Conservation (phyloP, 2,113 vertebrate genomes). For the Hirundichthys speculiger region DNA sequence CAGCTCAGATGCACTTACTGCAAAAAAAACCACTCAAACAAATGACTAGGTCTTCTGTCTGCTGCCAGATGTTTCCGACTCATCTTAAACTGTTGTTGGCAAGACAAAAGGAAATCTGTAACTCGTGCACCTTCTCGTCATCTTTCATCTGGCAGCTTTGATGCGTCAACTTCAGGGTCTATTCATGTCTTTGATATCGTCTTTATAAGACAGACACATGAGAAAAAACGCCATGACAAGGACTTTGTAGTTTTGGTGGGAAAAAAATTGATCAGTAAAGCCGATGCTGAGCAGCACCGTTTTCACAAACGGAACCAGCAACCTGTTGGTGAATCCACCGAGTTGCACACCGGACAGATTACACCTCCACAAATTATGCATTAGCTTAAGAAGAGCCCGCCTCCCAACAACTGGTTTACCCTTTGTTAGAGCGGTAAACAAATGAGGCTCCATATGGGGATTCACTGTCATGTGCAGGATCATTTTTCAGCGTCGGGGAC, state of each 20-base stretch:
- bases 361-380: constrained; percentile 49
- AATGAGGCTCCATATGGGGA: constrained; percentile 49
- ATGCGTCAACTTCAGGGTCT: not conserved
- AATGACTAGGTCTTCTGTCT: not conserved
- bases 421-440: constrained; percentile 43
- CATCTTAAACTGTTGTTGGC: not conserved
- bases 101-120: not conserved
- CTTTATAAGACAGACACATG: not conserved
- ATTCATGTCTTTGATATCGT: not conserved
- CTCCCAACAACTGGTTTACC: constrained; percentile 18
- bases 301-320: constrained; percentile 39
- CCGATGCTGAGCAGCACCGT: constrained; percentile 44
- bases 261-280: too few relatives aligned
- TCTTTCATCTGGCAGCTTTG: not conserved
- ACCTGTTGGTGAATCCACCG: constrained; percentile 44
- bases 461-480: constrained; percentile 27
- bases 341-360: constrained; percentile 39
- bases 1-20: too few relatives aligned
- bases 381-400: constrained; percentile 37
- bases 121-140: not conserved
- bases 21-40: too few relatives aligned
- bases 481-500: constrained; percentile 36
- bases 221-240: constrained; percentile 8
- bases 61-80: too few relatives aligned
- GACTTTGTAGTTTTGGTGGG: not conserved